phyloP scores from a whole-genome alignment of 2,888 invertebrate species.

The Pandemis cinnamomeana region DNA sequence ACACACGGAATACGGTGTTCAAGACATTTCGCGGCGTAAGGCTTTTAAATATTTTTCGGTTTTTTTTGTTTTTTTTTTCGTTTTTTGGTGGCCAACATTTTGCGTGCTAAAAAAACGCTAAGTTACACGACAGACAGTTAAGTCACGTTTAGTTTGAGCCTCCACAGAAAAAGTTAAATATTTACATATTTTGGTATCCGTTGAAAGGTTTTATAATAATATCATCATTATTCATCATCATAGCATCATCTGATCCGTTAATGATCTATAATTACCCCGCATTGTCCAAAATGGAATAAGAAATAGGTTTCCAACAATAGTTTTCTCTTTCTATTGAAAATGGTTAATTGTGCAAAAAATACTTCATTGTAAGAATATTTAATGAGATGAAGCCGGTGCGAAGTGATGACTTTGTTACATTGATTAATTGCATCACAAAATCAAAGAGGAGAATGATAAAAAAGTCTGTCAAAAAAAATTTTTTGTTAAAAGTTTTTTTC shows the following conservation, averaged over 20 bases:
- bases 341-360: slow-evolving; percentile 23
- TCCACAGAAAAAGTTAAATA: neutral
- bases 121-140: no score
- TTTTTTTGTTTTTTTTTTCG: no score
- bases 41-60: no score
- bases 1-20: no score
- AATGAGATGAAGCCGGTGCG: neutral
- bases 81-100: no score
- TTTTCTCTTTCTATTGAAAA: slow-evolving; percentile 21
- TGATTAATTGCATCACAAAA: neutral
- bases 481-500: no score
- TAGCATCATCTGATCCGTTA: neutral
- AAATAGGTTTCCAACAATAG: neutral
- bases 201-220: neutral
- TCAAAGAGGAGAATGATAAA: neutral
- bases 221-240: neutral
- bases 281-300: slow-evolving; percentile 17
- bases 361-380: slow-evolving; percentile 4
- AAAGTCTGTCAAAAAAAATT: neutral
- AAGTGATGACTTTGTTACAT: neutral
- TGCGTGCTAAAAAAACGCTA: no score
- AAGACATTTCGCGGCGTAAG: no score
- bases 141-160: neutral
- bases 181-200: neutral
- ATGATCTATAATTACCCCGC: slow-evolving; percentile 7